Base-by-base conservation (phyloP, 2,888 invertebrate genomes). In the Drosophila anomalata region DNA sequence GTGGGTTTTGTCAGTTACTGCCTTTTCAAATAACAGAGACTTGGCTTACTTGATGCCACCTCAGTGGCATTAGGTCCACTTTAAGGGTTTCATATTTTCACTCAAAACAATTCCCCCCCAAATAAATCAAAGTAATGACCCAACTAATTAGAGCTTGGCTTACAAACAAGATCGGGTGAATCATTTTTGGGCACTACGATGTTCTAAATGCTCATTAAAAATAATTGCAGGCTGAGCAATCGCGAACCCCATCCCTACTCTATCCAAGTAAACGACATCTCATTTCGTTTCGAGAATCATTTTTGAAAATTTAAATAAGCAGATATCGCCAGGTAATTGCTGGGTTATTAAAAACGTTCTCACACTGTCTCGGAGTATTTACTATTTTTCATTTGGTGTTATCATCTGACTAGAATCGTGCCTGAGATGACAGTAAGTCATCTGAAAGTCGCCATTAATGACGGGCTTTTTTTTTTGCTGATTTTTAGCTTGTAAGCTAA, bases 381-480 rank as follows among this genome's bases (percentile, higher is more conserved):
- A 44, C 66, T 46, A 52, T 51, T 61, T 62, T 51, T 54, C 31
- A 46, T 52, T 58, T 31, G 57, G 26, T 62, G 62, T 63, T 51
- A 73, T 53, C 52, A 67, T 46, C 33, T 14, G 36, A 44, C 39
- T 47, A 53, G 70, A 82, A 72, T 81, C 81, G 81, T 81, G 82
- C 65, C 54, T 68, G 41, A 69, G 67, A 77, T 67, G 79, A 76
- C 78, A 79, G 79, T 75, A 71, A 79, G 74, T 81, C 81, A 81
- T 78, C 76, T 75, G 66, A 78, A 76, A 81, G 75, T 73, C 73
- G 75, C 63, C 73, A 78, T 81, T 79, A 81, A 75, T 69, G 69
- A 77, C 46, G 68, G 66, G 78, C 69, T 41, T 58, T 42, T 29
- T 42, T 29, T 42, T 9, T 42, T 48, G 41, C 22, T n/a, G 58